Percentiles rank a stretch among this genome's conserved stretches.
These are phyloP conservation scores for Icerya purchasi DNA, from an alignment of 2,888 invertebrate genomes.

Conservation along the genomic window DNA sequence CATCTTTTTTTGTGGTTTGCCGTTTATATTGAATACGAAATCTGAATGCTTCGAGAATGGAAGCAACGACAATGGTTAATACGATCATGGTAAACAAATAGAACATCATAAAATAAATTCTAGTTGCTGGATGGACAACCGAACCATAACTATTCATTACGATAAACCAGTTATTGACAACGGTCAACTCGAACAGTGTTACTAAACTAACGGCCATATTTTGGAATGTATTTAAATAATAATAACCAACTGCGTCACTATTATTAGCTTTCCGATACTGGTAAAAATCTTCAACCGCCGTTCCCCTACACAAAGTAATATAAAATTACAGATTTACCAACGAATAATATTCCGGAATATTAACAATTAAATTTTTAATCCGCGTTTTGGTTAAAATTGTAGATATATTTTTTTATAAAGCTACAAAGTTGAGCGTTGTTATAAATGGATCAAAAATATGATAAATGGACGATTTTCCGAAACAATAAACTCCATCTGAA, in stretches of 20 bases:
- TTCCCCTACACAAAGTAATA: conserved; percentile 52
- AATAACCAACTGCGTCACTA: conserved; percentile 44
- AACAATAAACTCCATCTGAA: no score
- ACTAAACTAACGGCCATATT: conserved; percentile 56
- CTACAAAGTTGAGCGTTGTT: no score
- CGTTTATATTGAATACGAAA: conserved; percentile 72
- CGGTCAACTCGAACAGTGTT: conserved; percentile 69
- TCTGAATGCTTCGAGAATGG: conserved; percentile 67
- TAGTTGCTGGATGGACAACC: conserved; percentile 44
- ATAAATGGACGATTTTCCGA: no score
- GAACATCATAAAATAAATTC: conserved; percentile 73
- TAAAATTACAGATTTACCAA: no score
- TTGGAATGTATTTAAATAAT: conserved; percentile 68
- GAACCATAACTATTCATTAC: conserved; percentile 68
- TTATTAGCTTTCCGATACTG: conserved; percentile 39
- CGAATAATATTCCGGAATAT: no score
- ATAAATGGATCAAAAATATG: no score
- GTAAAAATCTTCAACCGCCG: conserved; percentile 68
- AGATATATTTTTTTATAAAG: no score
- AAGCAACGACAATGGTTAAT: conserved; percentile 72
- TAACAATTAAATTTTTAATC: no score
- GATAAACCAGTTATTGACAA: conserved; percentile 83
- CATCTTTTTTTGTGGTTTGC: conserved; percentile 53
- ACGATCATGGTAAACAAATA: conserved; percentile 77
- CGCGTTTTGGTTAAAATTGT: no score